phyloP scores from a whole-genome alignment of 2,888 invertebrate species.

The Nebria salina region DNA sequence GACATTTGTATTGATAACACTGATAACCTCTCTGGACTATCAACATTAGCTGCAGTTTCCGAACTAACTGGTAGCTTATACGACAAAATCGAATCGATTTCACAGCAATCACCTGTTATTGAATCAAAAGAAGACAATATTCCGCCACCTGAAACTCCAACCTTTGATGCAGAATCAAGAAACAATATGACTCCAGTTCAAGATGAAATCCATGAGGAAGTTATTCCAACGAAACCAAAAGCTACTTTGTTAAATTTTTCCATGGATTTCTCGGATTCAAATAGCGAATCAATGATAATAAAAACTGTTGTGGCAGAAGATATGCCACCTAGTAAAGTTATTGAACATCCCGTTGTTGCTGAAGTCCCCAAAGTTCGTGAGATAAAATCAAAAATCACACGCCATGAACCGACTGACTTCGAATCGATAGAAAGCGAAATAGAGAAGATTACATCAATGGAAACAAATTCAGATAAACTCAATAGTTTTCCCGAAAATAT shows the following conservation, averaged over 20 bases:
- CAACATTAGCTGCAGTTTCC: conserved; percentile 49
- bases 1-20: conserved; percentile 42
- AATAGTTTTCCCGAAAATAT: conserved; percentile 46
- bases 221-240: conserved; percentile 59
- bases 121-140: conserved; percentile 46
- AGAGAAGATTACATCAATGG: conserved; percentile 45
- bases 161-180: conserved; percentile 57
- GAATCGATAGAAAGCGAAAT: conserved; percentile 47
- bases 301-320: conserved; percentile 28
- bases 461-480: conserved; percentile 39
- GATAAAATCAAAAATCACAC: neutral
- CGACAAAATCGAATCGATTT: conserved; percentile 37
- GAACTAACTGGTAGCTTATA: conserved; percentile 49
- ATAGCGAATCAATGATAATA: conserved; percentile 44
- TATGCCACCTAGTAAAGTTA: conserved; percentile 10
- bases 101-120: conserved; percentile 23
- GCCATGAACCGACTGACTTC: conserved; percentile 31
- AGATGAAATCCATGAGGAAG: conserved; percentile 67
- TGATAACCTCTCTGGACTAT: conserved; percentile 48
- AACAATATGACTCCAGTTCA: conserved; percentile 63
- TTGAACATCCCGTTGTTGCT: conserved; percentile 11
- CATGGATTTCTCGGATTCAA: conserved; percentile 58
- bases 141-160: conserved; percentile 50
- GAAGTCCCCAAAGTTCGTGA: neutral
- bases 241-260: conserved; percentile 57